Percentiles rank a stretch among this genome's conserved stretches.
Conservation (phyloP, 2,888 invertebrate genomes). For the Agonopterix alstromeriana region DNA sequence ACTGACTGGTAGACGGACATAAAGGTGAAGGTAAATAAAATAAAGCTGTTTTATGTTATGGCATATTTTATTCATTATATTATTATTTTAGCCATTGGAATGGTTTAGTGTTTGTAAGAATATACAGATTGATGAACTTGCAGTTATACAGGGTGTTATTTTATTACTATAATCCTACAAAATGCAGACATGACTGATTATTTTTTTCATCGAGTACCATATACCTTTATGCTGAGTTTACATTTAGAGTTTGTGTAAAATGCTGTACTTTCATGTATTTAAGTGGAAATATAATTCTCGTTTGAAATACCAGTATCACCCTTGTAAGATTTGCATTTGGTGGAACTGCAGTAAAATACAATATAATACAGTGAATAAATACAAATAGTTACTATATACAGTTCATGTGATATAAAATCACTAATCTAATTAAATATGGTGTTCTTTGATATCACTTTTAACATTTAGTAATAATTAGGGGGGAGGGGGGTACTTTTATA, state of each 20-base stretch:
- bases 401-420: neutral
- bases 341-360: neutral
- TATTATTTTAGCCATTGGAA: slow-evolving; percentile 32
- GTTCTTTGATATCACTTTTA: slow-evolving; percentile 17
- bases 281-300: no score
- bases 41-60: slow-evolving; percentile 21
- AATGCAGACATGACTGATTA: no score
- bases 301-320: no score
- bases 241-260: no score
- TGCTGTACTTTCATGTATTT: no score
- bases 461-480: no score
- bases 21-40: neutral
- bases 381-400: neutral
- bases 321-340: neutral
- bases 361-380: neutral
- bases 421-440: slow-evolving; percentile 9
- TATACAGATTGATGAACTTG: slow-evolving; percentile 3
- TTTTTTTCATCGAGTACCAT: no score
- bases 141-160: no score
- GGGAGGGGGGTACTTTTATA: no score
- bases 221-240: no score
- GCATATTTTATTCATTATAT: slow-evolving; percentile 44
- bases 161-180: neutral
- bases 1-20: neutral
- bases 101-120: slow-evolving; percentile 16